A percentile compares a stretch with the other conserved stretches of the same genome.
phyloP scores from a whole-genome alignment of 2,888 invertebrate species.

The Ochropleura plecta region DNA sequence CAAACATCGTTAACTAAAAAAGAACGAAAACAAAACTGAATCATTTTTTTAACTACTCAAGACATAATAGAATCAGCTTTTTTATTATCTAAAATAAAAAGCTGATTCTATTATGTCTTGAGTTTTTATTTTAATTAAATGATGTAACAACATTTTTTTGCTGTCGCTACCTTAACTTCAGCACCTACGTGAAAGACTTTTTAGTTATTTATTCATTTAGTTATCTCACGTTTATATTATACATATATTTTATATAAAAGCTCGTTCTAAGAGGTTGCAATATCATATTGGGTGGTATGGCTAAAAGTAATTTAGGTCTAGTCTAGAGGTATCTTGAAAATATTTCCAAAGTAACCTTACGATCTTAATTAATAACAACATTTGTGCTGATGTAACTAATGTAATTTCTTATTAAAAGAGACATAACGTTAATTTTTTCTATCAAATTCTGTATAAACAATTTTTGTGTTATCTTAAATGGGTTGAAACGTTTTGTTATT shows the following conservation, averaged over 20 bases:
- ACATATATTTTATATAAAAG: conserved; percentile 50
- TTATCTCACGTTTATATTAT: conserved; percentile 62
- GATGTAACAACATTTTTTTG: conserved; percentile 49
- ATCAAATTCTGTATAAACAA: not conserved
- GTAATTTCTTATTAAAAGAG: not conserved
- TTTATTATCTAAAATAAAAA: too few species aligned
- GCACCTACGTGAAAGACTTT: conserved; percentile 66
- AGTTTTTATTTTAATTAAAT: not conserved
- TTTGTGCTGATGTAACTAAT: not conserved
- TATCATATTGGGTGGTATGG: conserved; percentile 15
- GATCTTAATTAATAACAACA: conserved; percentile 8
- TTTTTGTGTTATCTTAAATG: not conserved
- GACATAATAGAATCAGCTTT: not conserved
- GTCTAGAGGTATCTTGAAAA: not conserved
- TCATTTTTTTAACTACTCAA: not conserved
- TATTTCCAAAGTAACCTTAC: not conserved
- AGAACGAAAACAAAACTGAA: too few species aligned
- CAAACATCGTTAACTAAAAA: too few species aligned
- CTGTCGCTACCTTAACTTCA: conserved; percentile 62
- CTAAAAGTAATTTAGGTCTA: conserved; percentile 4
- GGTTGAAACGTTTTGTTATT: too few species aligned
- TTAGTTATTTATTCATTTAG: conserved; percentile 67
- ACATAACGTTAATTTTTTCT: not conserved
- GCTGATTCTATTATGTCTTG: too few species aligned
- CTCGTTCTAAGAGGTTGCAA: conserved; percentile 38